Conservation (phyloP, 2,888 invertebrate genomes). For the Automeris io region DNA sequence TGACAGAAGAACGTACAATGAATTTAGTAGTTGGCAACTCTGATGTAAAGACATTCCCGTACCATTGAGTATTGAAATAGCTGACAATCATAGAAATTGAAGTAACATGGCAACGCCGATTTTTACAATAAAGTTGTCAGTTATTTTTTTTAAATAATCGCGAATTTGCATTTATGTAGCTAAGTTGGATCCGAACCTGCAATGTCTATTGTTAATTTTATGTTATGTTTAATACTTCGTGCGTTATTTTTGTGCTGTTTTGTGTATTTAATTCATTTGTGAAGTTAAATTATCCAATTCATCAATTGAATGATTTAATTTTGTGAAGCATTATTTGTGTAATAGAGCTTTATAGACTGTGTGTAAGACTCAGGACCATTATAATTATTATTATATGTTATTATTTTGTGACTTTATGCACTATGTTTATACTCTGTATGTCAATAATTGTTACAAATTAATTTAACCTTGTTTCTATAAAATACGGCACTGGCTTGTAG, state of each 20-base stretch:
- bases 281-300: conserved; percentile 37
- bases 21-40: too few species aligned
- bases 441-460: conserved; percentile 44
- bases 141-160: conserved; percentile 16
- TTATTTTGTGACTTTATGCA: conserved; percentile 54
- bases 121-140: conserved; percentile 7
- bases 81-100: neutral
- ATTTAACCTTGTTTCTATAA: conserved; percentile 46
- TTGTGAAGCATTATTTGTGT: conserved; percentile 46
- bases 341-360: conserved; percentile 70
- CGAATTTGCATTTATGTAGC: conserved; percentile 52
- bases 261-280: conserved; percentile 51
- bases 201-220: conserved; percentile 49
- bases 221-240: conserved; percentile 54
- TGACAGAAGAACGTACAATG: too few species aligned
- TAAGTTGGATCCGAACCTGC: conserved; percentile 49
- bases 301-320: conserved; percentile 33
- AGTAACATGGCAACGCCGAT: neutral
- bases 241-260: conserved; percentile 67
- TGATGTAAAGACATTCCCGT: neutral
- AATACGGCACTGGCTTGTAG: conserved; percentile 63
- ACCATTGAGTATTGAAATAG: neutral
- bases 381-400: conserved; percentile 32
- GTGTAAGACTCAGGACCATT: conserved; percentile 73
- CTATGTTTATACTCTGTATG: conserved; percentile 43